Conservation (phyloP, 2,888 invertebrate genomes). For the Eulithis testata region DNA sequence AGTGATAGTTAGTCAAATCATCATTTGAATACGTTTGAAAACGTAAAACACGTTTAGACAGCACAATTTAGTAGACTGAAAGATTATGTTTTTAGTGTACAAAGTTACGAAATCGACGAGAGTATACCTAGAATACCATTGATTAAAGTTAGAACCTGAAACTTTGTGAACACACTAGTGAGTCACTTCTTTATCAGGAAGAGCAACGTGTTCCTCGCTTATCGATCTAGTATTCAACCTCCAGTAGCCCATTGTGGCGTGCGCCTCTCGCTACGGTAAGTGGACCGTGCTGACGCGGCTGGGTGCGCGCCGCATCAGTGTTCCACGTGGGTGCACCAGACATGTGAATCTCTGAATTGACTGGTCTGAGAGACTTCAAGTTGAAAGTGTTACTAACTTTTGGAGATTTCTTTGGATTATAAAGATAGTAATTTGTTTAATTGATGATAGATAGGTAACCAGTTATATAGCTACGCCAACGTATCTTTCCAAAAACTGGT, state of each 20-base stretch:
- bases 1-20: no score
- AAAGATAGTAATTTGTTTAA: background rate
- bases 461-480: no score
- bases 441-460: no score
- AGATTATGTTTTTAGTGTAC: no score
- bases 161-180: no score
- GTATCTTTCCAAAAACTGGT: no score
- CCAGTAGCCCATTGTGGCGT: slow-evolving; percentile 32
- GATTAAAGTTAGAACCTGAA: no score
- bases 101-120: no score
- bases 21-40: no score
- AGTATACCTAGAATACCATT: no score
- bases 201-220: background rate
- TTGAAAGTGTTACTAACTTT: background rate
- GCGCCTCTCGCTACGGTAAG: slow-evolving; percentile 26
- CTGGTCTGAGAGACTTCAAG: slow-evolving; percentile 13
- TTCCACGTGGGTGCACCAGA: slow-evolving; percentile 19
- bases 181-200: background rate
- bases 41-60: no score
- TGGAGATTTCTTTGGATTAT: background rate
- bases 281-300: slow-evolving; percentile 21
- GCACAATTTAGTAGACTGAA: no score
- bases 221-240: slow-evolving; percentile 17
- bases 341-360: slow-evolving; percentile 9
- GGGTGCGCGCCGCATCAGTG: slow-evolving; percentile 14